Evolutionary conservation across 2,797 vertebrate species (phyloP), one percentile per base, ranked within the genome.

Genomic region (Coluber constrictor): DNA sequence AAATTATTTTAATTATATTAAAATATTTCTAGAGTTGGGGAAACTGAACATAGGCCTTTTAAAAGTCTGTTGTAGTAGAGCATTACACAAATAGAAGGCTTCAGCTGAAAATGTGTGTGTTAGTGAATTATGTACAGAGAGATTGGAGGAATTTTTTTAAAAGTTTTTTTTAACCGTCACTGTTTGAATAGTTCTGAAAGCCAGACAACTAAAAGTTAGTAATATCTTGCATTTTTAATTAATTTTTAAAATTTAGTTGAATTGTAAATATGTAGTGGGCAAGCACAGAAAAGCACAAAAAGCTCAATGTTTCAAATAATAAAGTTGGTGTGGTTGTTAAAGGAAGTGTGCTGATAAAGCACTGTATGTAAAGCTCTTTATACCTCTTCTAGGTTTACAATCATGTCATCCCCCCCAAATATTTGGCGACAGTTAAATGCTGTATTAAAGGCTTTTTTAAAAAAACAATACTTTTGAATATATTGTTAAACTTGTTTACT

Each of bases 211-310:
- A 90, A 83, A 92, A 23, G 47, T 47, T 83, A 63, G 13, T 60
- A n/a, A 15, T 32, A 86, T 92, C 93, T 95, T 23, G 51, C 74
- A 59, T 87, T 91, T 92, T 2, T 1, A 74, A 55, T 92, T 70
- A 93, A 55, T 60, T 91, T 92, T 63, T 29, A 89, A 93, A 94
- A 1, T 89, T 94, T 83, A 94, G 60, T 61, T 91, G 92, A 93
- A 94, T 94, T 91, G 29, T 70, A 89, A 95, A 91, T 90, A 90
- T 5, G 16, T 37, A 59, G 13, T 90, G 51, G 23, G 47, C 3
- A 1, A n/a, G 4, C 51, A 55, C 27, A 54, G 27, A 5, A 47
- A 59, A 60, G 54, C 11, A 57, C 59, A n/a, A 9, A 83, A 47
- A 32, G 32, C 4, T 20, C 9, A 20, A 10, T 20, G 32, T 37